Evolutionary conservation across 2,888 invertebrate species (phyloP).

Genomic region (Cantharis rufa): DNA sequence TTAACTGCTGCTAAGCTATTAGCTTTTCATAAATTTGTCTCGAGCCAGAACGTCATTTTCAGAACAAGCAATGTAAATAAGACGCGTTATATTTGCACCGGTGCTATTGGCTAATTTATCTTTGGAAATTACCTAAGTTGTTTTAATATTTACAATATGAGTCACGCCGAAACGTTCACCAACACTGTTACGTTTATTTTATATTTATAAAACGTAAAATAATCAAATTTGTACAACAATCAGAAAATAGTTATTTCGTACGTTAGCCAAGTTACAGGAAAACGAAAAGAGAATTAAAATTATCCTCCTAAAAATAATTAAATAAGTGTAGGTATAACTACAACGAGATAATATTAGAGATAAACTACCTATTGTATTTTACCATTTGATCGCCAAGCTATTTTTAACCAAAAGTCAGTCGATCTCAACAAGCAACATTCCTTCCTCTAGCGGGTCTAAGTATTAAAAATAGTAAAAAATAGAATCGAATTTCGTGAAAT

Average conservation of each 20-base stretch:
- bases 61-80: neutral
- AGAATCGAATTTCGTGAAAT: neutral
- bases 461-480: conserved; percentile 16
- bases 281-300: neutral
- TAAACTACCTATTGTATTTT: conserved; percentile 2
- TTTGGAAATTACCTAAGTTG: neutral
- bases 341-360: conserved; percentile 1
- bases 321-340: neutral
- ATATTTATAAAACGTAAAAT: neutral
- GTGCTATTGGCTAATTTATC: neutral
- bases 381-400: neutral
- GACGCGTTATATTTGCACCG: neutral
- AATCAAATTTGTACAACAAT: neutral
- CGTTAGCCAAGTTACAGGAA: neutral
- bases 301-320: neutral
- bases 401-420: conserved; percentile 1
- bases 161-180: neutral
- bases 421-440: conserved; percentile 1
- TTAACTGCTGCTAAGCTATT: neutral
- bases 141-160: neutral
- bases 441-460: neutral
- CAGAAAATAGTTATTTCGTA: neutral
- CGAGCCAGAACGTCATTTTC: neutral
- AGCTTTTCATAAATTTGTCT: neutral
- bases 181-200: neutral